Base-by-base conservation (phyloP, 2,888 invertebrate species). In the Hydriomena furcata region DNA sequence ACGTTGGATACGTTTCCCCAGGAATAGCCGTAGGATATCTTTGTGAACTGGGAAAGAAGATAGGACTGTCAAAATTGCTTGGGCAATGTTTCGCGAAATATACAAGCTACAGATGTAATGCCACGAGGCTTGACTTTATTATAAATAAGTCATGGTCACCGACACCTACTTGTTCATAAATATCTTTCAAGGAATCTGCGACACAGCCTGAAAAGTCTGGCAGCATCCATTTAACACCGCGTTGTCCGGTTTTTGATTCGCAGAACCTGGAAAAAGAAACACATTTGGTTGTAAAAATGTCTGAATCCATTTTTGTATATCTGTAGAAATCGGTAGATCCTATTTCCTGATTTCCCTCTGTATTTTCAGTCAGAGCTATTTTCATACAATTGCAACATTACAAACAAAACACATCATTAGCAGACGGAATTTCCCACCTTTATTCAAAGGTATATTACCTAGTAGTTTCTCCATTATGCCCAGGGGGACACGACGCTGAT, bases 201-300 rank as follows among this genome's bases (percentile, higher is more conserved):
- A 94, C 85, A 71, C 96, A 96, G 11, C 91, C 90, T 1, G 95
- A 94, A 72, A 95, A 96, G 75, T 96, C 95, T 0, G 96, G 94
- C 32, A 91, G 79, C 63, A 92, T 91, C 96, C 96, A 96, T 56
- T 93, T 92, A 0, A 95, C 94, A 12, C 92, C 93, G 24, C 92
- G 93, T 8, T 82, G 80, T 50, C 83, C 80, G 1, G 86, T 80
- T 66, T 86, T 89, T 1, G 90, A 84, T 61, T 90, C 90, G 46
- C 91, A 91, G 55, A 88, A 88, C 53, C 90, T 91, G 61, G 28
- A 73, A 76, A 6, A 7, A 17, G 7, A 1, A 5, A 13, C 0
- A 31, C 3, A n/a, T 28, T 10, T 7, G 7, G 1, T 28, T 5
- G 17, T 17, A 17, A 17, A 17, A 4, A 4, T 17, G 2, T 4